These are phyloP conservation scores for Prosopocoilus inquinatus DNA, from an alignment of 2,888 invertebrate genomes.

Conservation along the genomic window DNA sequence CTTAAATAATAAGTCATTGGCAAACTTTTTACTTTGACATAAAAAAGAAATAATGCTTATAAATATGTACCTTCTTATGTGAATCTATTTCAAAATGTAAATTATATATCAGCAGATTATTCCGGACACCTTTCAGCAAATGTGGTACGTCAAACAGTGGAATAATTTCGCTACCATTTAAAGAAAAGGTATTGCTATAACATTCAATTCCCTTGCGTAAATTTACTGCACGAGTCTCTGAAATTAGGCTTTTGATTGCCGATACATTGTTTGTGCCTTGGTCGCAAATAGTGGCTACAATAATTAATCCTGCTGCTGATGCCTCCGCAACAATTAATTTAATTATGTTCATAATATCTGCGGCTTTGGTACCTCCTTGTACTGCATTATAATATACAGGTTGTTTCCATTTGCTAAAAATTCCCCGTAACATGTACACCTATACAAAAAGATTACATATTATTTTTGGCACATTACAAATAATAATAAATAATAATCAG, in stretches of 20 bases:
- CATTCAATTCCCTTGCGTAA: slow-evolving; percentile 2
- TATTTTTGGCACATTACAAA: not conserved
- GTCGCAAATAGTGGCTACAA: slow-evolving; percentile 20
- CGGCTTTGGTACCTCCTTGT: slow-evolving; percentile 7
- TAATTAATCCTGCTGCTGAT: slow-evolving; percentile 2
- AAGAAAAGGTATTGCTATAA: no score
- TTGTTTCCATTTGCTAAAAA: slow-evolving; percentile 20
- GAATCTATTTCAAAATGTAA: no score
- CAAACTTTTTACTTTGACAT: not conserved
- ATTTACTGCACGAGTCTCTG: not conserved
- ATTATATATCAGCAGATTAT: slow-evolving; percentile 12
- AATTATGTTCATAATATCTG: slow-evolving; percentile 6
- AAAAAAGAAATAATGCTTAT: no score
- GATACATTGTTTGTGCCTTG: slow-evolving; percentile 14
- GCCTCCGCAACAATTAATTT: slow-evolving; percentile 4
- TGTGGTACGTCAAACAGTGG: slow-evolving; percentile 21
- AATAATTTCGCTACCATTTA: slow-evolving; percentile 7
- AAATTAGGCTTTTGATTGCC: slow-evolving; percentile 15
- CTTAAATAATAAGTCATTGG: not conserved
- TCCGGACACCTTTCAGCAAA: slow-evolving; percentile 19
- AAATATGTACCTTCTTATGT: not conserved
- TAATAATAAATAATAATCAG: not conserved
- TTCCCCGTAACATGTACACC: slow-evolving; percentile 22
- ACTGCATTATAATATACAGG: slow-evolving; percentile 20
- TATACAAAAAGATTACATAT: slow-evolving; percentile 1